phyloP scores from a whole-genome alignment of 1,140 invertebrate species.

The Stegodyphus mimosarum region DNA sequence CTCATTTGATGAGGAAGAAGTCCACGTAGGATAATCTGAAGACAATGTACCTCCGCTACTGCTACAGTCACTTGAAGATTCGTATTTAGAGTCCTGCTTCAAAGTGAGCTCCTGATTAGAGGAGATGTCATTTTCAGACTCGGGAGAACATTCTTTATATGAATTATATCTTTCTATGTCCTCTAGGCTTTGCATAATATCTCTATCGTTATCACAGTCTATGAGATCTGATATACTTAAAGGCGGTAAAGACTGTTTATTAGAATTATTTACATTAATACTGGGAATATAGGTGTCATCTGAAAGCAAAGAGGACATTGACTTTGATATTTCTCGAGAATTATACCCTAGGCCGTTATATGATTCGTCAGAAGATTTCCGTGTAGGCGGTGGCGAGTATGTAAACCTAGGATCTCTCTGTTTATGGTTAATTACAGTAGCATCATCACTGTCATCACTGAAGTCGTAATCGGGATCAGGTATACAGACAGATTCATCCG shows the following conservation, averaged over 20 bases:
- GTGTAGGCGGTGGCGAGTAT: conserved; percentile 35
- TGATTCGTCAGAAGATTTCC: conserved; percentile 15
- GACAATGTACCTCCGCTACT: conserved; percentile 56
- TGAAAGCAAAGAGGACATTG: conserved; percentile 54
- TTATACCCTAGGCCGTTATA: conserved; percentile 22
- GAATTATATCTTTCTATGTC: background rate
- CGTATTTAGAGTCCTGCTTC: conserved; percentile 44
- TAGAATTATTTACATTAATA: conserved; percentile 36
- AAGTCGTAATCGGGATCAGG: conserved; percentile 59
- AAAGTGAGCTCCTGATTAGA: conserved; percentile 4
- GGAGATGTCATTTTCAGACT: conserved; percentile 4
- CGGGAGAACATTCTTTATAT: background rate
- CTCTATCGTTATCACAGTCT: conserved; percentile 32
- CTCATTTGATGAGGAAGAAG: conserved; percentile 51
- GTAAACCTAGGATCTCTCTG: conserved; percentile 46
- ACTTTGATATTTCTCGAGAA: conserved; percentile 53
- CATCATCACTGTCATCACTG: conserved; percentile 50
- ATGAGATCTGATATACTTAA: background rate
- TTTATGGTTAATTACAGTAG: conserved; percentile 19
- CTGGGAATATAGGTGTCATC: conserved; percentile 41
- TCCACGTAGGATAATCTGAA: conserved; percentile 59
- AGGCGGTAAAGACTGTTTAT: conserved; percentile 1
- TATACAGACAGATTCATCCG: conserved; percentile 46
- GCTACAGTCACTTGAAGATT: conserved; percentile 56
- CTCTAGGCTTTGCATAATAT: background rate